Evolutionary conservation across 2,113 vertebrate genomes (phyloP), one percentile per base, ranked within the genome.

Genomic region (Sorex fumeus): DNA sequence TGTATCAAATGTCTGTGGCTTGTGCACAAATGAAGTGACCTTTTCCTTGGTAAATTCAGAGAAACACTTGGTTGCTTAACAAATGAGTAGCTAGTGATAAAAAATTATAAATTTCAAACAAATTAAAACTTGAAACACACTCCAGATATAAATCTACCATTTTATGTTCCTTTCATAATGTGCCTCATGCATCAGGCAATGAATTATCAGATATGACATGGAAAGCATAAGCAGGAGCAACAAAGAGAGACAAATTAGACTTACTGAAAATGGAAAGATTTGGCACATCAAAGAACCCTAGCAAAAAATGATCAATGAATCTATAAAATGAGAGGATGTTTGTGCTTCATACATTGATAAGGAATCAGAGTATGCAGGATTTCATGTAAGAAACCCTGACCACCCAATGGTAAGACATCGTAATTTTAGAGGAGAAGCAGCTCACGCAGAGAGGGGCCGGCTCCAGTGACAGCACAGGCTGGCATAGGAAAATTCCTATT

Each of bases 131-230:
- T 72, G 25, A 70, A 34, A 21, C 79, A 67, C 74, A 47, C 10
- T 70, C 60, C 70, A 53, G 27, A 43, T 66, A 83, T 87, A 83
- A 70, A 72, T 32, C 36, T 92, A 32, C 75, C 27, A 79, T 64
- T 91, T 86, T 53, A 27, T 72, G 75, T 86, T 79, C 79, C 45
- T 89, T 93, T 81, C 47, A 53, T 91, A 87, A 77, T 64, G 40
- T 82, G 40, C 53, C 74, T 70, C 50, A 76, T 76, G n/a, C 15
- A 36, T 36, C 76, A 87, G n/a, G 16, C 32, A 71, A 76, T 69
- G 9, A 27, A 69, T 69, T 75, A 30, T 86, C 79, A 89, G 66
- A 43, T 79, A 30, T 34, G 16, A 74, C 45, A 34, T 36, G 72
- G 43, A 88, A 45, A 84, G 7, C 45, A 47, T 36, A 53, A 78